Conservation (phyloP, 2,888 invertebrate genomes). For the Nomada flava region DNA sequence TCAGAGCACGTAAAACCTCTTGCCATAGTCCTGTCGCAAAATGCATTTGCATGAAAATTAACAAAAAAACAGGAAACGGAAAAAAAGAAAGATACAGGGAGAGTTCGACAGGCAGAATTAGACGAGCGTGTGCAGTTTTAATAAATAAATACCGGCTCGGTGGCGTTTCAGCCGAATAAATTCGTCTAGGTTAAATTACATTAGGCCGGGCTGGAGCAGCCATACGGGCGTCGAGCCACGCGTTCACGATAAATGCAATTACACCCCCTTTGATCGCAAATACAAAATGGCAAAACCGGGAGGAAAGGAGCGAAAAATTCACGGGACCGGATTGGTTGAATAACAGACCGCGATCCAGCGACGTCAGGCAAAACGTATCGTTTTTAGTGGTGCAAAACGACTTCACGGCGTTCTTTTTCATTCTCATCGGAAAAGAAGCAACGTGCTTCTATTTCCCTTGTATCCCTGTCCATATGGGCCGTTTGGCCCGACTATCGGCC, state of each 20-base stretch:
- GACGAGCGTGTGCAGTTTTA: background rate
- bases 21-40: too few relatives aligned
- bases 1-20: too few relatives aligned
- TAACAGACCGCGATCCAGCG: slow-evolving; percentile 18
- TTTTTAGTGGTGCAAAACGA: slow-evolving; percentile 60
- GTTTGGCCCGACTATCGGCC: slow-evolving; percentile 68
- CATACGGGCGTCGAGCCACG: background rate
- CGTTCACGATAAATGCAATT: slow-evolving; percentile 30
- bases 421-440: slow-evolving; percentile 68
- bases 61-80: too few relatives aligned
- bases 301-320: slow-evolving; percentile 1
- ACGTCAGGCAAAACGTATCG: slow-evolving; percentile 34
- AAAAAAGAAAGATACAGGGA: too few relatives aligned
- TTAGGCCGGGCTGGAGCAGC: background rate
- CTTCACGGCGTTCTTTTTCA: slow-evolving; percentile 68
- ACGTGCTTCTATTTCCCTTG: slow-evolving; percentile 64
- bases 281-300: slow-evolving; percentile 23
- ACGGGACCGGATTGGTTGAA: background rate
- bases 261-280: slow-evolving; percentile 39
- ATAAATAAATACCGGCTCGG: slow-evolving; percentile 4
- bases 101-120: background rate
- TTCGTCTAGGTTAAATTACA: slow-evolving; percentile 29
- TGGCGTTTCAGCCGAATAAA: slow-evolving; percentile 22
- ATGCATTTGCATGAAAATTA: too few relatives aligned
- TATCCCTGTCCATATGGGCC: slow-evolving; percentile 59